Base-by-base conservation (phyloP, 2,113 vertebrate species). In the Rhegmatorhina hoffmannsi region DNA sequence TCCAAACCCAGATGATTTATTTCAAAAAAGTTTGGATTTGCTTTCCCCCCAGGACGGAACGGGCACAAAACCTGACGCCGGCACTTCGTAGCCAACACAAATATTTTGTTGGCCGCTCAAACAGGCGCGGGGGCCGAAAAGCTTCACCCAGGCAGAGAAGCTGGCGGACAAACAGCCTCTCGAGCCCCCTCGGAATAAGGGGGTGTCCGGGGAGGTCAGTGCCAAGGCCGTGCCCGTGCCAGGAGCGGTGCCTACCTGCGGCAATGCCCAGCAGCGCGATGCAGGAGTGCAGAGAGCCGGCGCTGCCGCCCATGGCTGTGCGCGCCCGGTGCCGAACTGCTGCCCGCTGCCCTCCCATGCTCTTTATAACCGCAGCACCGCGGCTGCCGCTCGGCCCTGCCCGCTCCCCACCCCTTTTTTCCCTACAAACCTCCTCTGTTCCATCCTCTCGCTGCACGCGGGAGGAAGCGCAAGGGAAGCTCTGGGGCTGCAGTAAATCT, bases 191-290 rank as follows among this genome's bases (percentile, higher is more conserved):
- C 11, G 17, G 12, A 18, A 43, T 46, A 75, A 66, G 47, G 69
- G 87, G 46, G 40, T 79, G 77, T 73, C 91, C 81, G 3, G 3
- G 34, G 5, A 4, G 58, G 50, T 67, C 7, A 9, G 10, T 82
- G 49, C 77, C 77, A 11, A 82, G 49, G 49, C 81, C 84, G 43
- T 6, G 18, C 18, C 24, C 87, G 3, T 28, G 81, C 47, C 94
- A 88, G 88, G 77, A 74, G 58, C 47, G 8, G 11, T 91, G 29
- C 97, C 94, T 98, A 99, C 98, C 98, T 84, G 97, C 98, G 67
- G 98, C 92, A 80, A 98, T 98, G 73, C 96, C 91, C 86, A 98
- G 85, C 50, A 99, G 97, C 40, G 98, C 98, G 43, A 98, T 79
- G 34, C 98, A 98, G 73, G 97, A 92, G 64, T 98, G 97, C 29